A percentile compares a stretch with the other conserved stretches of the same genome.
phyloP scores from a whole-genome alignment of 1,140 invertebrate species.

The Drosophila setifemur region DNA sequence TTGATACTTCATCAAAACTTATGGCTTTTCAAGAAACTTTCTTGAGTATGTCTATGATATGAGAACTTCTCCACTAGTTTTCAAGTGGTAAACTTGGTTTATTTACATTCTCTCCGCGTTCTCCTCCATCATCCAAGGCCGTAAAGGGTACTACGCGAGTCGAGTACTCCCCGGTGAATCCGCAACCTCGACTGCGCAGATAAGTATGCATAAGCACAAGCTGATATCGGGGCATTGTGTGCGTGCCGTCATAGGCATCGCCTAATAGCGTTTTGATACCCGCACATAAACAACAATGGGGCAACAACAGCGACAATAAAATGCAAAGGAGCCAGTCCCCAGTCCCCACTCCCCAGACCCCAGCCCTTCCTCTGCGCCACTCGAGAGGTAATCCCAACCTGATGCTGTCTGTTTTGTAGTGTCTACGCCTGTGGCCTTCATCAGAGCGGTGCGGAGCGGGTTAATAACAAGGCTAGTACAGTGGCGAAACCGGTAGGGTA shows the following conservation, averaged over 20 bases:
- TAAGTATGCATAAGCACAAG: slow-evolving; percentile 61
- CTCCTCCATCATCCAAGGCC: no score
- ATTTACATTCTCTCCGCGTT: slow-evolving; percentile 8
- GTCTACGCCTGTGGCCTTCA: slow-evolving; percentile 44
- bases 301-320: slow-evolving; percentile 67
- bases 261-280: slow-evolving; percentile 79
- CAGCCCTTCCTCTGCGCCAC: not conserved
- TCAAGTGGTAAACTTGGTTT: no score
- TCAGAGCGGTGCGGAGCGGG: slow-evolving; percentile 40
- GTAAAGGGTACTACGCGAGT: slow-evolving; percentile 17
- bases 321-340: slow-evolving; percentile 63
- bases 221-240: slow-evolving; percentile 52
- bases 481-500: not conserved
- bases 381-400: slow-evolving; percentile 70
- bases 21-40: no score
- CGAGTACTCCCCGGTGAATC: not conserved
- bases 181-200: not conserved
- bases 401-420: slow-evolving; percentile 73
- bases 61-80: no score
- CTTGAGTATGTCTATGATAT: no score
- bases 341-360: not conserved
- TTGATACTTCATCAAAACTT: no score
- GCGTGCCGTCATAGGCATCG: slow-evolving; percentile 63
- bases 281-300: slow-evolving; percentile 76
- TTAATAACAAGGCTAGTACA: slow-evolving; percentile 40